Evolutionary conservation across 1,140 invertebrate genomes (phyloP), one percentile per base, ranked within the genome.

Genomic region (Eufriesea mexicana): DNA sequence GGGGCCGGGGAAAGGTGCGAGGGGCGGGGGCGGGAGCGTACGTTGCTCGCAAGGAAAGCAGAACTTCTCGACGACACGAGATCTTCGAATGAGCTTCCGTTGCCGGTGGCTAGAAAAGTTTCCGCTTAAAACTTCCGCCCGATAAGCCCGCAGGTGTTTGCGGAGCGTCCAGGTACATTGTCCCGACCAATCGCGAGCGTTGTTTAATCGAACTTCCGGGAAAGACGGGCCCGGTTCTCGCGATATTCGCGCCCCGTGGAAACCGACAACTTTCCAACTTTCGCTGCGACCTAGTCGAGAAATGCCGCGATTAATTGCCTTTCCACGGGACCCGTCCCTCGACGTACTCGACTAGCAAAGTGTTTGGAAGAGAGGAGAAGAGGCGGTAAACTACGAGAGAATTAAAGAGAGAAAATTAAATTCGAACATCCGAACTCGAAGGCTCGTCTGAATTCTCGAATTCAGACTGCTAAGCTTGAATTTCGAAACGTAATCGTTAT

Each of bases 21-120:
- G 16, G 35, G 28, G n/a, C n/a, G 54, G 4, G 10, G 35, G 35
- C 25, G 47, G 49, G 77, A 71, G 28, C 12, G 25, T 28, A 5
- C 20, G 76, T 42, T 72, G 57, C 23, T 45, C 49, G 54, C 20
- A 62, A 28, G 54, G 35, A 45, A 67, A 14, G 70, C 57, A 74
- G 47, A 73, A 73, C 59, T 80, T 80, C 59, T 45, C 49, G 62
- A 23, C 78, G 78, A 80, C 78, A 74, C 70, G 78, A 80, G 70
- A 80, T 80, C 78, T 80, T 28, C 9, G 18, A 35, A 23, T 16
- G 47, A 73, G 62, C 28, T 79, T 73, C 9, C 23, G 12, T 18
- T 14, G 45, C 45, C 12, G 8, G 23, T 14, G 2, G 67, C 28
- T 18, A 16, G 23, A 62, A 79, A 79, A 73, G 28, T 64, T 74